Base-by-base conservation (phyloP, 2,888 invertebrate species). In the Polyploca ridens region DNA sequence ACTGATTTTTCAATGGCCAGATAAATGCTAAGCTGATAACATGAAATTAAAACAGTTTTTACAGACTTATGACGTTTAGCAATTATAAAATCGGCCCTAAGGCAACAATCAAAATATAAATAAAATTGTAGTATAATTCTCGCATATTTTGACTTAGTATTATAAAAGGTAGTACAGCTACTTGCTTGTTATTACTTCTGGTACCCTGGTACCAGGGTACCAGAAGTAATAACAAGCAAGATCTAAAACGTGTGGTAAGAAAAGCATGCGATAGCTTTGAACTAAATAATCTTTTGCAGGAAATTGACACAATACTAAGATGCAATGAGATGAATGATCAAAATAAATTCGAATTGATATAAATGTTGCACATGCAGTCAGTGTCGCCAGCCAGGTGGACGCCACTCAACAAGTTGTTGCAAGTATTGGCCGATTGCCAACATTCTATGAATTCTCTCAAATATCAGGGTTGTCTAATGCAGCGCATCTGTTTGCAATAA, bases 371-470 rank as follows among this genome's bases (percentile, higher is more conserved):
- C 19, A 54, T 54, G 54, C 54, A 54, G 54, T 54, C 54, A 54
- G 54, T 54, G 54, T 54, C 54, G 14, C 54, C 54, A 54, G 54
- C 19, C 54, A 54, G 54, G 54, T 54, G 54, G 54, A n/a, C 54
- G 54, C 54, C 54, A 54, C 16, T 54, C 54, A 54, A 54, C 54
- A 54, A 54, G 54, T 54, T 54, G 54, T 19, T 19, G 16, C 54
- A 54, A 54, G 19, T 10, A 19, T 19, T 54, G 54, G 54, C 54
- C 54, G 19, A 16, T 54, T 19, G 54, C 54, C 54, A 54, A 54
- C 54, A 54, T 54, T 54, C 54, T 54, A 54, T 54, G 54, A 54
- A 54, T 54, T 54, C 54, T 54, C 54, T 54, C 54, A 54, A 19
- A 54, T 19, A 54, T 54, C 54, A 54, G 54, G 54, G 54, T 54